Conservation (phyloP, 2,113 vertebrate species). For the Elephas maximus region DNA sequence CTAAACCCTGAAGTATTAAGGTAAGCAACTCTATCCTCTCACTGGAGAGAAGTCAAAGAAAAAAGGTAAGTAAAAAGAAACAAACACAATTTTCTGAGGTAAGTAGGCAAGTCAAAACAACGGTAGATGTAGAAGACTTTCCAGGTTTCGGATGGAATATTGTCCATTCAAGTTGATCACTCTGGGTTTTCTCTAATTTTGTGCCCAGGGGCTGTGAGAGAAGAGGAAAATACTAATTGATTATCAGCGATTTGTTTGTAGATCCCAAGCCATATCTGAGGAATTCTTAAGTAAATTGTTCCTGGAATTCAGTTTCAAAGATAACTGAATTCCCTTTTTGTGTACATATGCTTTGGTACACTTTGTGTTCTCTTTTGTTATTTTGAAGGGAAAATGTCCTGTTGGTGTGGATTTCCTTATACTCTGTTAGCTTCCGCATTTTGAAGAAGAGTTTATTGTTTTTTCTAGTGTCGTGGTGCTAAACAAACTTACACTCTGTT, state of each 20-base stretch:
- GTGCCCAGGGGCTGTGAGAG: neutral
- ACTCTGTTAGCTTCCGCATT: conserved; percentile 15
- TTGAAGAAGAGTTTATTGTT: conserved; percentile 57
- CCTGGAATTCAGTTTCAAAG: conserved; percentile 14
- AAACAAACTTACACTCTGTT: too few species aligned
- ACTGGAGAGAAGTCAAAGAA: neutral
- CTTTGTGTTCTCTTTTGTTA: conserved; percentile 37
- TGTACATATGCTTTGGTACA: conserved; percentile 47
- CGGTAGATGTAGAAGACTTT: neutral
- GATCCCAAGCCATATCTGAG: neutral
- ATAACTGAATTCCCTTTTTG: neutral
- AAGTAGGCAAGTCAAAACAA: neutral
- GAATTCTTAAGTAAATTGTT: neutral
- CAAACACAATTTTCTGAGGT: neutral
- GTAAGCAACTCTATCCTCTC: neutral
- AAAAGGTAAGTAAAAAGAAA: neutral
- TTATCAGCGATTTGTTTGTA: neutral
- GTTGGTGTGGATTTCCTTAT: neutral
- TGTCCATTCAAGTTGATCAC: neutral
- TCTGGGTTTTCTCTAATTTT: conserved; percentile 15
- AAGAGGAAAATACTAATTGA: neutral
- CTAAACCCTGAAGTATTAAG: neutral
- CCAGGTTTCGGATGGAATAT: neutral
- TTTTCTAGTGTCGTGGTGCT: conserved; percentile 19
- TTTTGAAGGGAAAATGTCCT: conserved; percentile 29